Conservation (phyloP, 2,797 vertebrate species). For the Brachyrhaphis roseni region DNA sequence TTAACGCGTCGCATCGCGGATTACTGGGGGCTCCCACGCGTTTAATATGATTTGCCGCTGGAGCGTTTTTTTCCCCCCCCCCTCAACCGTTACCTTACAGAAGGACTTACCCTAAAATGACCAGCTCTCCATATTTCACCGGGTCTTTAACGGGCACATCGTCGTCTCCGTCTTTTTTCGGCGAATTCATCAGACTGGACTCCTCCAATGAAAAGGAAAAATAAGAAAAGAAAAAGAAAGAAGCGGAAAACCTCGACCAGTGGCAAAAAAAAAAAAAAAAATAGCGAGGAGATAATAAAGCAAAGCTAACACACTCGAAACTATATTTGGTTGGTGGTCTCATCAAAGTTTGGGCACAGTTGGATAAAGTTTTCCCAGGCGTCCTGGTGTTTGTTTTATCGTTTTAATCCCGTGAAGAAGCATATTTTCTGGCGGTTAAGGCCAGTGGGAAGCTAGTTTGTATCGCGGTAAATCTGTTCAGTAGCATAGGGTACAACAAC, state of each 20-base stretch:
- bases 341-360: constrained; percentile 69
- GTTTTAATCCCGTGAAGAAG: constrained; percentile 60
- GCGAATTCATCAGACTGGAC: constrained; percentile 91
- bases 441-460: constrained; percentile 60
- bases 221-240: constrained; percentile 21
- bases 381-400: constrained; percentile 56
- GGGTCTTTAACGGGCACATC: constrained; percentile 93
- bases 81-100: constrained; percentile 14
- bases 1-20: constrained; percentile 37
- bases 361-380: constrained; percentile 68
- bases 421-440: constrained; percentile 71
- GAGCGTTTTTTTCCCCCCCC: constrained; percentile 11
- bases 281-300: constrained; percentile 66
- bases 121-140: constrained; percentile 94
- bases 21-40: constrained; percentile 29
- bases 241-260: constrained; percentile 44
- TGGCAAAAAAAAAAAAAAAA: constrained; percentile 7
- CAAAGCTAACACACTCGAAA: constrained; percentile 71
- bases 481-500: constrained; percentile 76
- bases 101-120: constrained; percentile 92
- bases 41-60: constrained; percentile 27
- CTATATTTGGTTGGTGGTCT: constrained; percentile 39
- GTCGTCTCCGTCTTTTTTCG: constrained; percentile 90
- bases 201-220: constrained; percentile 47
- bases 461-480: constrained; percentile 70